phyloP scores from a whole-genome alignment of 2,888 invertebrate species.

The Celastrina argiolus region DNA sequence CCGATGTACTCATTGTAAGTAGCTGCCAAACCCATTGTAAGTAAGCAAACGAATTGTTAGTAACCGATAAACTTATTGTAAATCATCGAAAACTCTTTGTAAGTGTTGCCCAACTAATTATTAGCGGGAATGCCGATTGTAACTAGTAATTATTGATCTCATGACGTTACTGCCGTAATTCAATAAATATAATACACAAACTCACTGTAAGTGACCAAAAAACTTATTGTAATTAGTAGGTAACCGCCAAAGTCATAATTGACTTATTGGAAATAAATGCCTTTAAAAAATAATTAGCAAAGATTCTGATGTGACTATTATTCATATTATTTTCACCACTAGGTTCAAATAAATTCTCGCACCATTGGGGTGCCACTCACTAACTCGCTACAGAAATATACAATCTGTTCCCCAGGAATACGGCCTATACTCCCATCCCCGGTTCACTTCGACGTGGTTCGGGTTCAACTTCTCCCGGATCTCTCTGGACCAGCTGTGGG shows the following conservation, averaged over 20 bases:
- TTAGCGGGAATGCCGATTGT: too few species aligned
- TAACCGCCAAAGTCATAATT: too few species aligned
- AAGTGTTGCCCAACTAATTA: too few species aligned
- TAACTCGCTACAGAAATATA: not conserved
- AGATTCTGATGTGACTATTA: too few species aligned
- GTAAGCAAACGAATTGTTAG: too few species aligned
- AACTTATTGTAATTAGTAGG: not conserved
- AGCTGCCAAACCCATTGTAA: not conserved
- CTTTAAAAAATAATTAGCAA: not conserved
- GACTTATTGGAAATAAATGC: not conserved
- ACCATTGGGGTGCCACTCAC: not conserved
- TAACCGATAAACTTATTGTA: too few species aligned
- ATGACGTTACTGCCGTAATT: too few species aligned
- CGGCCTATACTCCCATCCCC: constrained; percentile 69
- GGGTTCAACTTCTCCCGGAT: constrained; percentile 77
- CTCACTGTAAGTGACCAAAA: not conserved
- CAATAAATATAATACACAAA: not conserved
- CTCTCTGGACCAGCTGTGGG: constrained; percentile 77
- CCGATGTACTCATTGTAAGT: not conserved
- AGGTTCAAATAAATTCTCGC: too few species aligned
- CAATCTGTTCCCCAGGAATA: constrained; percentile 56
- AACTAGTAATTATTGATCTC: too few species aligned
- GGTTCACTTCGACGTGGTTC: constrained; percentile 73
- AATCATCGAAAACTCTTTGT: too few species aligned
- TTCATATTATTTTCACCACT: too few species aligned